Conservation (phyloP, 2,888 invertebrate genomes). For the Carcina quercana region DNA sequence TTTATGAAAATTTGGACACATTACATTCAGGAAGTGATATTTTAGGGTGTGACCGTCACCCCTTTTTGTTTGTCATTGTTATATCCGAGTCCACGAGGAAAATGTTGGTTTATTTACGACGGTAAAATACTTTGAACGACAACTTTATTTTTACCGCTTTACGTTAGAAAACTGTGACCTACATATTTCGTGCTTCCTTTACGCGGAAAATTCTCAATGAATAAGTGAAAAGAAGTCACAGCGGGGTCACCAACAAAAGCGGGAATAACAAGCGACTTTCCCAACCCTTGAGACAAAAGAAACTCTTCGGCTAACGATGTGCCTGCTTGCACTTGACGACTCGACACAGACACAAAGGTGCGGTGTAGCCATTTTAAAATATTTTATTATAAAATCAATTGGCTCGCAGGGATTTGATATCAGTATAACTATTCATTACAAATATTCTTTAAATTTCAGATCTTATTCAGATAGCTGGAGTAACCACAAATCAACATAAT, state of each 20-base stretch:
- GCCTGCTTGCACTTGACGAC: conserved; percentile 40
- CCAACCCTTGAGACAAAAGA: conserved; percentile 54
- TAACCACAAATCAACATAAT: too few relatives aligned
- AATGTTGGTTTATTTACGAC: background rate
- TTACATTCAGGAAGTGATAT: conserved; percentile 22
- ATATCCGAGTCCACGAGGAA: background rate
- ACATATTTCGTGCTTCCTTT: conserved; percentile 26
- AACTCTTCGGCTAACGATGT: conserved; percentile 55
- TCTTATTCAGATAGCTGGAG: too few relatives aligned
- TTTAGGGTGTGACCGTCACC: background rate
- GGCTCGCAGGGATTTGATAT: too few relatives aligned
- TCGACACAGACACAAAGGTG: conserved; percentile 23
- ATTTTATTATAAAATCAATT: too few relatives aligned
- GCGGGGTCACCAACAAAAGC: conserved; percentile 47
- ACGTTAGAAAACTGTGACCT: conserved; percentile 23
- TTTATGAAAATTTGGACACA: conserved; percentile 39
- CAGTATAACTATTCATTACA: too few relatives aligned
- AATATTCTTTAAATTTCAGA: too few relatives aligned
- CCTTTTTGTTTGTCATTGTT: background rate
- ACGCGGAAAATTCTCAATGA: conserved; percentile 39
- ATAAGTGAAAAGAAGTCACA: conserved; percentile 49
- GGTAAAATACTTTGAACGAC: too few relatives aligned
- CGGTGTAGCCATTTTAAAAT: conserved; percentile 25
- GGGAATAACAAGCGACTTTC: conserved; percentile 41
- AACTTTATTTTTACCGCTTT: too few relatives aligned